phyloP scores from a whole-genome alignment of 2,888 invertebrate genomes.

The Minunthozetes semirufus region DNA sequence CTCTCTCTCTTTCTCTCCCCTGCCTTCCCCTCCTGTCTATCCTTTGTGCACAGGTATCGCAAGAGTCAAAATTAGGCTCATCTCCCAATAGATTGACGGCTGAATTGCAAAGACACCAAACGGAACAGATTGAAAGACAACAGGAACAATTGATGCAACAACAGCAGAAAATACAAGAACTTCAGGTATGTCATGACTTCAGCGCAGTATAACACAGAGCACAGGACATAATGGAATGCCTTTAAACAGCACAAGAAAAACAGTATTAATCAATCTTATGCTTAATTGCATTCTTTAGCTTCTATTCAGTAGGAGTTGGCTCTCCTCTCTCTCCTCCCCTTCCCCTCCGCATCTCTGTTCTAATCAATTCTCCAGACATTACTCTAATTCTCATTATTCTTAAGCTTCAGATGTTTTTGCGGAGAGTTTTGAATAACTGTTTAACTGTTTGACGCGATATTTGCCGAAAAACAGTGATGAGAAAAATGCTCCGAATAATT shows the following conservation, averaged over 20 bases:
- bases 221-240: neutral
- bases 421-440: neutral
- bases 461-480: neutral
- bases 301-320: no score
- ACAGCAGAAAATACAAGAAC: constrained; percentile 29
- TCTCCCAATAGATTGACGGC: neutral
- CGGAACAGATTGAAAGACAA: constrained; percentile 25
- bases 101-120: constrained; percentile 30
- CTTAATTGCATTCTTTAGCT: neutral
- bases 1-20: neutral
- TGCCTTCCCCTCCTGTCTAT: neutral
- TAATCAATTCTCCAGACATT: neutral
- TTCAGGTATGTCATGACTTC: constrained; percentile 21
- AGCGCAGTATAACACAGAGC: no score
- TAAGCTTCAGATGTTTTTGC: neutral
- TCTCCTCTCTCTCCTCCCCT: neutral
- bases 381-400: neutral
- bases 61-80: constrained; percentile 13
- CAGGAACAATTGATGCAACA: constrained; percentile 29
- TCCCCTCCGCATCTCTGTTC: neutral
- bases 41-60: neutral
- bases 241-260: neutral
- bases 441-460: neutral
- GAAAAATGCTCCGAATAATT: neutral
- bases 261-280: constrained; percentile 3